Evolutionary conservation across 2,888 invertebrate species (phyloP).

Genomic region (Epinotia ramella): DNA sequence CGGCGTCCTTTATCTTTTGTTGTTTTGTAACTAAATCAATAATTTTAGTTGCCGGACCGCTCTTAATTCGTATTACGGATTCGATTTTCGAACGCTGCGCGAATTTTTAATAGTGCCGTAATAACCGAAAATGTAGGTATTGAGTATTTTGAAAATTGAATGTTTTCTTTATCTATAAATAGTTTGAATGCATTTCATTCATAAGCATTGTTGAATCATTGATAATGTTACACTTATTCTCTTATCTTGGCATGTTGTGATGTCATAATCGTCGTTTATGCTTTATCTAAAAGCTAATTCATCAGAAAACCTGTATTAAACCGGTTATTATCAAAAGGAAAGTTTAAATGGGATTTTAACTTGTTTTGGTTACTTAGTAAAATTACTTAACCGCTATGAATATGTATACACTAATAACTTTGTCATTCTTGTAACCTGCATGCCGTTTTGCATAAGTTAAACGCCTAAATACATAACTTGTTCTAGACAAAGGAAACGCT

Average conservation of each 20-base stretch:
- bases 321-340: constrained; percentile 14
- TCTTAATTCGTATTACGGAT: constrained; percentile 55
- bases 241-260: constrained; percentile 28
- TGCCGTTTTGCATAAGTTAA: constrained; percentile 36
- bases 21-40: constrained; percentile 84
- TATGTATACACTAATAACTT: constrained; percentile 19
- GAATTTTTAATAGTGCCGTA: constrained; percentile 17
- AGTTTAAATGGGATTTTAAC: constrained; percentile 14
- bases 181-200: constrained; percentile 38
- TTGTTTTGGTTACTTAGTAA: constrained; percentile 14
- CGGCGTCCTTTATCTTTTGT: constrained; percentile 82
- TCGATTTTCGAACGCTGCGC: constrained; percentile 45
- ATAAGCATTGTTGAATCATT: constrained; percentile 34
- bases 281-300: constrained; percentile 26
- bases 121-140: constrained; percentile 15
- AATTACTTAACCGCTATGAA: constrained; percentile 9
- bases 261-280: constrained; percentile 21
- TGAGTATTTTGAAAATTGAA: constrained; percentile 19
- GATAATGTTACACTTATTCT: constrained; percentile 25
- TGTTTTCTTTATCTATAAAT: constrained; percentile 33
- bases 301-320: constrained; percentile 21
- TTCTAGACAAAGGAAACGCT: constrained; percentile 44
- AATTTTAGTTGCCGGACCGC: constrained; percentile 76
- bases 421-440: constrained; percentile 34
- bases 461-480: constrained; percentile 43